Evolutionary conservation across 1,140 invertebrate genomes (phyloP), one percentile per base, ranked within the genome.

Genomic region (Psilanteris sp.): DNA sequence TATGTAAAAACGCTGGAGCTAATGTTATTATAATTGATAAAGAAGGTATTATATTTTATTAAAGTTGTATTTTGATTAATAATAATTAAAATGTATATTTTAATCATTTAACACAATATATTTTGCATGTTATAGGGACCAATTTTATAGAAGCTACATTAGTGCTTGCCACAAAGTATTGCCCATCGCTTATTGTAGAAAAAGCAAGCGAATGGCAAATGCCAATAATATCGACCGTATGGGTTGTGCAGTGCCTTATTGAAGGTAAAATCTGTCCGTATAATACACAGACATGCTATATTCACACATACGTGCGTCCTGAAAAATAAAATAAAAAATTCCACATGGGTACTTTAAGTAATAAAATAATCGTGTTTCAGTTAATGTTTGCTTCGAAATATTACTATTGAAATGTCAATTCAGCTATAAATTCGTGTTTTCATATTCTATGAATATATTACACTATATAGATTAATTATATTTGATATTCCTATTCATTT

Each of bases 221-320:
- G 24, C 91, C 91, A 0, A 57, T 92, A 1, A 88, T 91, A 0
- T 91, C 91, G 1, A 90, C 90, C 0, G 87, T 85, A 1, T 92
- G 91, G 91, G 79, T 91, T 1, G 80, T 90, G 3, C 91, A 92
- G 34, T 90, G 90, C 77, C 84, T 92, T 22, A 90, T 92, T 18
- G 89, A 91, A 68, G 90, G 88, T n/a, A 87, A 85, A 24, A 70
- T 89, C 2, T 85, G 90, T 54, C 46, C 81, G 1, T 86, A 87
- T 10, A 67, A 84, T 4, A 55, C 61, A 0, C 80, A 85, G 13
- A 7, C 52, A 13, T 74, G 68, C 61, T 87, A 83, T 27, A 77
- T 73, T 37, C 74, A 87, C 20, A 83, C 79, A 36, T 82, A 82
- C 18, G 72, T 61, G 22, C 71, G 59, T 61, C 59, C 44, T 32